Conservation (phyloP, 2,797 vertebrate species). For the Pyrrhura leucotis region DNA sequence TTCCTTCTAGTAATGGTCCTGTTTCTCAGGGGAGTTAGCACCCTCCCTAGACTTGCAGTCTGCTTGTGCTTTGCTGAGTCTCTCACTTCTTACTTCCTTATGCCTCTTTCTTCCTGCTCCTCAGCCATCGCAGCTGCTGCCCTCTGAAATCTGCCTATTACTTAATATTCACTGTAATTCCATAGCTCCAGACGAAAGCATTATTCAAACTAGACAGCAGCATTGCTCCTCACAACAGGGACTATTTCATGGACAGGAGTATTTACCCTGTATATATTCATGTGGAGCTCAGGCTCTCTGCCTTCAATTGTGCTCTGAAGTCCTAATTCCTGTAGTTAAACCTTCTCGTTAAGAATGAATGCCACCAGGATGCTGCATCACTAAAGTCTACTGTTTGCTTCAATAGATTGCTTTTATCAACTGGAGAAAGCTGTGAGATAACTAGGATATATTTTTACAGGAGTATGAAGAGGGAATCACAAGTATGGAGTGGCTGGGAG, state of each 20-base stretch:
- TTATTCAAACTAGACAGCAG: background rate
- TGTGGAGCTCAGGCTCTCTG: background rate
- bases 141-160: background rate
- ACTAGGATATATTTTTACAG: background rate
- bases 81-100: constrained; percentile 24
- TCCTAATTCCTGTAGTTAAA: background rate
- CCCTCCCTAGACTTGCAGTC: background rate
- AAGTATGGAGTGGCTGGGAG: background rate
- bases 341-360: background rate
- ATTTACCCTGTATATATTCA: background rate
- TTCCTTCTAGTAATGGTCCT: background rate
- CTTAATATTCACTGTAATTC: background rate
- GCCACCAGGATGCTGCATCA: background rate
- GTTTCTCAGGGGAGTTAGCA: background rate
- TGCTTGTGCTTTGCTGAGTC: background rate
- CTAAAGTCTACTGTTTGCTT: background rate
- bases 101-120: background rate
- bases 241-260: background rate
- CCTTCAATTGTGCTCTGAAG: background rate
- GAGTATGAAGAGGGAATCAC: background rate
- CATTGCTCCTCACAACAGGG: background rate
- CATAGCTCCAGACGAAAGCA: background rate
- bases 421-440: background rate
- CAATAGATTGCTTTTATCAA: background rate
- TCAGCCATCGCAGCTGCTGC: constrained; percentile 19